phyloP scores from a whole-genome alignment of 1,140 invertebrate genomes.

The Dryas iulia region DNA sequence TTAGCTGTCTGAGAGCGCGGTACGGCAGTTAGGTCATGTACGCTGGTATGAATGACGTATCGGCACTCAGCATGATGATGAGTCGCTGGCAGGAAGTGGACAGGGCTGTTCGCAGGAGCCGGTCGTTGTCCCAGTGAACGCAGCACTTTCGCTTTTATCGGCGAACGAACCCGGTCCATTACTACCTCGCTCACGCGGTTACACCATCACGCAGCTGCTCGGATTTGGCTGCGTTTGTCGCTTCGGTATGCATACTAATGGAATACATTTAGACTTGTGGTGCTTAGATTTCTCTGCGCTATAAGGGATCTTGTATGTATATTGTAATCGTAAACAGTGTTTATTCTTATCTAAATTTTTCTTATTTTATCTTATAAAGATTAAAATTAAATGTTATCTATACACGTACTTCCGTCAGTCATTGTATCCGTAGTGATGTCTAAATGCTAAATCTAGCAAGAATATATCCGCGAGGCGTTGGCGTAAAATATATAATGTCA shows the following conservation, averaged over 20 bases:
- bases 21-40: background rate
- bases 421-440: too few relatives aligned
- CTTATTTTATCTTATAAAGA: background rate
- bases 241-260: slow-evolving; percentile 71
- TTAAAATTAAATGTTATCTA: too few relatives aligned
- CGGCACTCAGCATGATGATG: slow-evolving; percentile 42
- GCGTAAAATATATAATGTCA: too few relatives aligned
- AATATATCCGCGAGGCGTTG: too few relatives aligned
- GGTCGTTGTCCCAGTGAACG: slow-evolving; percentile 79
- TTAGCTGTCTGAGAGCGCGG: background rate
- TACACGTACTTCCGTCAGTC: too few relatives aligned
- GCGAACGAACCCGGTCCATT: slow-evolving; percentile 77
- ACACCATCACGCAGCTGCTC: slow-evolving; percentile 64
- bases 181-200: slow-evolving; percentile 73
- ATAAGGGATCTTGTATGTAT: slow-evolving; percentile 6
- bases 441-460: too few relatives aligned
- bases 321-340: background rate
- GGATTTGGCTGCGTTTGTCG: slow-evolving; percentile 69
- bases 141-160: slow-evolving; percentile 78
- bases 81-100: slow-evolving; percentile 53
- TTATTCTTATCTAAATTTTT: background rate
- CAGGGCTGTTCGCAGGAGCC: slow-evolving; percentile 61
- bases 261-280: slow-evolving; percentile 58
- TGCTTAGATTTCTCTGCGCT: slow-evolving; percentile 70
- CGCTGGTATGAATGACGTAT: slow-evolving; percentile 27